phyloP scores from a whole-genome alignment of 2,797 vertebrate genomes.

The Eurystomus glaucurus region DNA sequence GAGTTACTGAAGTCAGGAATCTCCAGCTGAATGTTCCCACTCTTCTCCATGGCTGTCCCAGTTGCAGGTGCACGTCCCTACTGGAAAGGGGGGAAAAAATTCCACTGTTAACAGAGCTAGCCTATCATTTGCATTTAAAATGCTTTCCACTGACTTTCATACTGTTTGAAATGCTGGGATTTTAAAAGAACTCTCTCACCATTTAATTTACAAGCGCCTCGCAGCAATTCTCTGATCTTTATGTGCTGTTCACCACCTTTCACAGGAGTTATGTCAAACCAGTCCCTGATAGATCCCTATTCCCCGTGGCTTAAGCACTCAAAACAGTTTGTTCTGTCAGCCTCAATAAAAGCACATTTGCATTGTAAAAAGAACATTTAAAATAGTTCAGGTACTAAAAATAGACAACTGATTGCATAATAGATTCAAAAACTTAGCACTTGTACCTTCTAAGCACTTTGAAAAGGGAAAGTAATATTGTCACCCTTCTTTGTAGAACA shows the following conservation, averaged over 20 bases:
- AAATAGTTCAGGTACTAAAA: slow-evolving; percentile 60
- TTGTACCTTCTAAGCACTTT: neutral
- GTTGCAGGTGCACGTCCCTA: slow-evolving; percentile 69
- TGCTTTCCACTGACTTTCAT: neutral
- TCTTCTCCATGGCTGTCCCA: slow-evolving; percentile 91
- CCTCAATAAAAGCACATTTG: slow-evolving; percentile 31
- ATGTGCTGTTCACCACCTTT: neutral
- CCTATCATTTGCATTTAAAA: neutral
- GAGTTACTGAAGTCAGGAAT: slow-evolving; percentile 99
- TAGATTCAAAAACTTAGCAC: slow-evolving; percentile 39
- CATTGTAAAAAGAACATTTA: slow-evolving; percentile 28
- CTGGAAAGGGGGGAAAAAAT: neutral
- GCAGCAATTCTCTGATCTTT: neutral
- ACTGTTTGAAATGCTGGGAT: neutral
- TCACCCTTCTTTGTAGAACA: neutral
- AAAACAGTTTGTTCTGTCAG: neutral
- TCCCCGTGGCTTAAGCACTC: neutral
- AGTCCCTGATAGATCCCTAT: neutral
- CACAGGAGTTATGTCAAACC: neutral
- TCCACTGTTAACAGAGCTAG: neutral
- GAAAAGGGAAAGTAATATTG: neutral
- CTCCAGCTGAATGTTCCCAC: slow-evolving; percentile 96
- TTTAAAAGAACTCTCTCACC: neutral
- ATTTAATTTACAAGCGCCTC: neutral
- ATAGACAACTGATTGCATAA: slow-evolving; percentile 57